Conservation (phyloP, 2,888 invertebrate species). For the Busseola fusca region DNA sequence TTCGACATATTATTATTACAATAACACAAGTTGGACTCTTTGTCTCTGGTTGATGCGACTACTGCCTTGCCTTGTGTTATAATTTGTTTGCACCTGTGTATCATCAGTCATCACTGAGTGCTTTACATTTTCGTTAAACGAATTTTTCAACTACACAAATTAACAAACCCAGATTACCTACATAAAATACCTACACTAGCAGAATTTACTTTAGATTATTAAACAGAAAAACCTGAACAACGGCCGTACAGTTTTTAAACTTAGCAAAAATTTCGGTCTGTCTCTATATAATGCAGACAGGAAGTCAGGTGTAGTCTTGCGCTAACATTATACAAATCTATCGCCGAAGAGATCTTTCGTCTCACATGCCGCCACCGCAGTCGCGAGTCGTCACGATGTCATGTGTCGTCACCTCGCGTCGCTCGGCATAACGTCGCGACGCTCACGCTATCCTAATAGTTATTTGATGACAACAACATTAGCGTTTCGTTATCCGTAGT, state of each 20-base stretch:
- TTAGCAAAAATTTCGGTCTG: background rate
- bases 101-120: constrained; percentile 12
- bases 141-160: background rate
- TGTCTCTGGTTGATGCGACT: constrained; percentile 13
- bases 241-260: background rate
- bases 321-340: background rate
- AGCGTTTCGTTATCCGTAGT: constrained; percentile 28
- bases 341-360: background rate
- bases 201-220: background rate
- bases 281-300: background rate
- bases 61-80: background rate
- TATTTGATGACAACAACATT: constrained; percentile 45
- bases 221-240: background rate
- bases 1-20: constrained; percentile 23
- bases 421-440: background rate
- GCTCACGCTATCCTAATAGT: constrained; percentile 42
- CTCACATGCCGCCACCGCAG: background rate
- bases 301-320: background rate
- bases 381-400: background rate
- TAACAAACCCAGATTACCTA: background rate
- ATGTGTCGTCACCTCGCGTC: constrained; percentile 1
- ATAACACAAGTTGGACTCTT: constrained; percentile 19
- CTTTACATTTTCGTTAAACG: constrained; percentile 38
- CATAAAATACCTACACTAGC: background rate
- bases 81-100: constrained; percentile 7